A percentile compares a stretch with the other conserved stretches of the same genome.
phyloP scores from a whole-genome alignment of 1,140 invertebrate genomes.

The Mactra quadrangularis region DNA sequence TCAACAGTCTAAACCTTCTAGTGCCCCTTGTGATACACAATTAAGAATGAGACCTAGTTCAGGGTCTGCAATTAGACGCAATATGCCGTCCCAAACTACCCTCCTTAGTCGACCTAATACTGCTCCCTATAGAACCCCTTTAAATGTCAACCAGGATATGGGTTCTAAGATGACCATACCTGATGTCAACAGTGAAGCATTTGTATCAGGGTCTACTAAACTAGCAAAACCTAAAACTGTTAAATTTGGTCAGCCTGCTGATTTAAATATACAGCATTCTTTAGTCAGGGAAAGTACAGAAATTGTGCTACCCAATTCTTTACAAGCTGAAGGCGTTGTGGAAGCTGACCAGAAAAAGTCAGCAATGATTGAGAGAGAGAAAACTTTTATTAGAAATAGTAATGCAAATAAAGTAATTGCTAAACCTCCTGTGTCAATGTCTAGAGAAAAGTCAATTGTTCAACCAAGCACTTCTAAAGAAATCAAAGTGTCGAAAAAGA shows the following conservation, averaged over 20 bases:
- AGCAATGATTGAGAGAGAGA: not conserved
- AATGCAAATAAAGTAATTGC: not conserved
- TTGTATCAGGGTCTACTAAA: not conserved
- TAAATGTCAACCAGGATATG: not conserved
- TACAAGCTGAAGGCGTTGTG: constrained; percentile 26
- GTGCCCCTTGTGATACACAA: constrained; percentile 52
- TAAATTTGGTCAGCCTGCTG: not conserved
- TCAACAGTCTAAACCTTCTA: constrained; percentile 26
- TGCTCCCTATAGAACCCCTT: constrained; percentile 26
- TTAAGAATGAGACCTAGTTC: constrained; percentile 33
- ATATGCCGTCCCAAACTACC: constrained; percentile 8
- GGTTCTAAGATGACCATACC: not conserved
- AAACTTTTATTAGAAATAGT: not conserved
- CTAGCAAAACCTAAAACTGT: not conserved
- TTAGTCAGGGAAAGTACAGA: constrained; percentile 47
- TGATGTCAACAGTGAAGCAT: constrained; percentile 8
- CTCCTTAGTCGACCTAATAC: constrained; percentile 13
- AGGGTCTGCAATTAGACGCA: not conserved
- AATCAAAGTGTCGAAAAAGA: not conserved
- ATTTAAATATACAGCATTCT: not conserved
- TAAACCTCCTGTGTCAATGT: not conserved
- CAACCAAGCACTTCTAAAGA: not conserved
- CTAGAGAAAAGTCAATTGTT: constrained; percentile 37
- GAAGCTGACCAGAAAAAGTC: not conserved
- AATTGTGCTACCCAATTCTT: constrained; percentile 36